Percentiles rank a stretch among this genome's conserved stretches.
Conservation (phyloP, 1,140 invertebrate species). For the Nixonia krombeini region DNA sequence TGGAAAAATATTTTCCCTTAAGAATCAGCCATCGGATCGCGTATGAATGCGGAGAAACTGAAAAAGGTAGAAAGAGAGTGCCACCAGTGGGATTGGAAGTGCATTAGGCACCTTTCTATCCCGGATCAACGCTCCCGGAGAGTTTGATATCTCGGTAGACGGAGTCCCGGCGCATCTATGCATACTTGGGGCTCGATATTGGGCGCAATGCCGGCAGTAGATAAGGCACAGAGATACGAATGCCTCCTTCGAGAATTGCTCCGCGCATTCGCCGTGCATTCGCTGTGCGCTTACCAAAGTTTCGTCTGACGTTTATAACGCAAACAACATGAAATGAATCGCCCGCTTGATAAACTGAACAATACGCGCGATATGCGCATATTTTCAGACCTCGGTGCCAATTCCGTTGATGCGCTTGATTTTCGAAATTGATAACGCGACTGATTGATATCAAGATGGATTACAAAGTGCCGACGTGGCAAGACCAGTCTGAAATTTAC, state of each 20-base stretch:
- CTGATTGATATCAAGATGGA: too few species aligned
- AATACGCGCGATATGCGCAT: too few species aligned
- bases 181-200: conserved; percentile 40
- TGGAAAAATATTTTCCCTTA: conserved; percentile 1
- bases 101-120: conserved; percentile 37
- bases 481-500: too few species aligned
- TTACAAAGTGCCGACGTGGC: too few species aligned
- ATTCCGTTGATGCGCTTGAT: too few species aligned
- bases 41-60: neutral
- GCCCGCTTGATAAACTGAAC: neutral
- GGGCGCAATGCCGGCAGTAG: conserved; percentile 14
- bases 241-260: conserved; percentile 24
- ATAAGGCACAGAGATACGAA: conserved; percentile 35
- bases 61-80: neutral
- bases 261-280: conserved; percentile 35
- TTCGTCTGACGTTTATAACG: conserved; percentile 7
- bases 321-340: conserved; percentile 7
- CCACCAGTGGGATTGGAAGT: conserved; percentile 16
- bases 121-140: conserved; percentile 24
- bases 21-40: neutral
- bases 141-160: conserved; percentile 38
- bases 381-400: too few species aligned
- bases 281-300: conserved; percentile 29
- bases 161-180: conserved; percentile 31
- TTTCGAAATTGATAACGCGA: too few species aligned